Percentiles rank a stretch among this genome's conserved stretches.
phyloP scores from a whole-genome alignment of 1,140 invertebrate genomes.

The Scylla paramamosain region DNA sequence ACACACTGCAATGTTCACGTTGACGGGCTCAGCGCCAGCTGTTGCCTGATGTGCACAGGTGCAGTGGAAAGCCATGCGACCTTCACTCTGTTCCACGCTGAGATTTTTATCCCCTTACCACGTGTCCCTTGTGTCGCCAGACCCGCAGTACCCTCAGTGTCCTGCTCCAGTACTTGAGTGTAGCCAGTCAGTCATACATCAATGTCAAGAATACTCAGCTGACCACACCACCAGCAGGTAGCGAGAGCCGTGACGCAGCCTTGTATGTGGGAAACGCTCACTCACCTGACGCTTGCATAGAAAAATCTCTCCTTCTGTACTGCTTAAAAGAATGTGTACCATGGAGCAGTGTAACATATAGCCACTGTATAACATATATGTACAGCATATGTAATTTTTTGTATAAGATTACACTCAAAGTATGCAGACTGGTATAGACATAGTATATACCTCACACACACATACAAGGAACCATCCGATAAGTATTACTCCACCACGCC shows the following conservation, averaged over 20 bases:
- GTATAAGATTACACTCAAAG: constrained; percentile 44
- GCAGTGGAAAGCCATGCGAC: not conserved
- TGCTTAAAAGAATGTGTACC: constrained; percentile 42
- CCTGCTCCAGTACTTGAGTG: not conserved
- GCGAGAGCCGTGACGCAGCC: not conserved
- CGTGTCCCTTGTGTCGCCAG: too few relatives aligned
- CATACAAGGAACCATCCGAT: constrained; percentile 47
- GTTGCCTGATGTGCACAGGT: not conserved
- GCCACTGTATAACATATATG: constrained; percentile 51
- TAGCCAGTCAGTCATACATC: not conserved
- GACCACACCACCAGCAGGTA: constrained; percentile 13
- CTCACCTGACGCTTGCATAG: constrained; percentile 44
- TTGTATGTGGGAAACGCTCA: not conserved
- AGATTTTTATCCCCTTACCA: not conserved
- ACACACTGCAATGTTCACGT: not conserved
- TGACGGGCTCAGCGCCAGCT: not conserved
- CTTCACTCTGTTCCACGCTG: not conserved
- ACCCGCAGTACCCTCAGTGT: not conserved
- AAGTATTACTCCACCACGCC: constrained; percentile 48
- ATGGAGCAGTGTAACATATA: constrained; percentile 52
- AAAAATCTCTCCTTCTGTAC: constrained; percentile 25
- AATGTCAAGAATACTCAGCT: not conserved
- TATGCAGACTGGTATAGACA: constrained; percentile 55
- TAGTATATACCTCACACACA: constrained; percentile 45
- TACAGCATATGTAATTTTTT: constrained; percentile 59